Conservation (phyloP, 1,140 invertebrate genomes). For the Andricus grossulariae region DNA sequence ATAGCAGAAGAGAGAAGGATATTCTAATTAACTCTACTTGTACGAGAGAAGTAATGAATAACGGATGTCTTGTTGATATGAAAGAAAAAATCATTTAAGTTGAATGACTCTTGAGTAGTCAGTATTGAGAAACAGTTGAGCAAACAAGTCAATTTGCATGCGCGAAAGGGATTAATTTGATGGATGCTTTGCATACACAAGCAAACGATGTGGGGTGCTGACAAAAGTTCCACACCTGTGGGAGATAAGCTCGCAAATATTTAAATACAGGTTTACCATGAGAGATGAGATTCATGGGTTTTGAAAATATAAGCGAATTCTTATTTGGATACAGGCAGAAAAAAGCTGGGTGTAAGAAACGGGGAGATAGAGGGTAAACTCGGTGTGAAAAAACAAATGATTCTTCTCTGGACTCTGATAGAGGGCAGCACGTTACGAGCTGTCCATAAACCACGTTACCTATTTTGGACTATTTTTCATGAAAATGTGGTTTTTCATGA, state of each 20-base stretch:
- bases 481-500: too few species aligned
- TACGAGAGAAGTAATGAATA: neutral
- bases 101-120: neutral
- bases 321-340: too few species aligned
- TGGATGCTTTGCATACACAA: constrained; percentile 61
- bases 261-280: constrained; percentile 13
- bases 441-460: too few species aligned
- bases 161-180: constrained; percentile 67
- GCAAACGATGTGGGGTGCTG: constrained; percentile 43
- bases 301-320: neutral
- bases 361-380: too few species aligned
- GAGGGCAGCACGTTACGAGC: too few species aligned
- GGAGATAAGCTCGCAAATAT: constrained; percentile 16
- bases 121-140: constrained; percentile 51
- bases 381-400: too few species aligned
- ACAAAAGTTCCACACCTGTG: neutral
- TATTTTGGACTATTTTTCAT: too few species aligned
- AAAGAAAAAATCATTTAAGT: neutral
- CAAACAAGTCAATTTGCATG: constrained; percentile 63
- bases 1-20: too few species aligned
- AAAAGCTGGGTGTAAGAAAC: too few species aligned
- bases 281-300: neutral
- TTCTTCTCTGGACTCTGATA: too few species aligned
- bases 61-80: neutral
- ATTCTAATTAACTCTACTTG: too few species aligned